Conservation (phyloP, 2,797 vertebrate species). For the Xenopus petersii region DNA sequence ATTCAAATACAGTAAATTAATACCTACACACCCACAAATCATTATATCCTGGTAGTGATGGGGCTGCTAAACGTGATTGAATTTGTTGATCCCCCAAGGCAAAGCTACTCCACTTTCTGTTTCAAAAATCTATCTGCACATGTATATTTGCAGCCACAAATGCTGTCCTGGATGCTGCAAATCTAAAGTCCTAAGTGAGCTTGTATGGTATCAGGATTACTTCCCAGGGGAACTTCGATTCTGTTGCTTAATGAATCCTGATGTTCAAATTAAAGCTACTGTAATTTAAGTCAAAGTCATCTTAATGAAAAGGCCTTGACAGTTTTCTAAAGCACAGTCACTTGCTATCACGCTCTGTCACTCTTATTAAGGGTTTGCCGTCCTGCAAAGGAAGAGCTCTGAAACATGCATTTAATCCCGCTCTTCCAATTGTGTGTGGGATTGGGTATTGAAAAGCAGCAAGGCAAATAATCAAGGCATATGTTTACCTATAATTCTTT, state of each 20-base stretch:
- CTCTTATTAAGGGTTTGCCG: slow-evolving; percentile 64
- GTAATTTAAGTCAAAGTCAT: slow-evolving; percentile 29
- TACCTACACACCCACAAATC: too few relatives aligned
- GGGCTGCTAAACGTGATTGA: too few relatives aligned
- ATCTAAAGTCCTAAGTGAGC: not conserved
- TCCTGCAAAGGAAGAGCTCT: slow-evolving; percentile 65
- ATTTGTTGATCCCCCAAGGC: too few relatives aligned
- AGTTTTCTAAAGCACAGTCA: slow-evolving; percentile 43
- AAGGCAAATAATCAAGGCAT: slow-evolving; percentile 87
- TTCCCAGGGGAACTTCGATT: slow-evolving; percentile 1
- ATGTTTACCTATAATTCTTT: slow-evolving; percentile 87
- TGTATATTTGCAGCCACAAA: too few relatives aligned
- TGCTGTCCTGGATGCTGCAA: not conserved
- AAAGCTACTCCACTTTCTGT: too few relatives aligned
- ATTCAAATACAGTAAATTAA: too few relatives aligned
- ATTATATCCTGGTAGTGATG: too few relatives aligned
- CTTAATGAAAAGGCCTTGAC: slow-evolving; percentile 32
- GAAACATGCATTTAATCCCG: slow-evolving; percentile 76
- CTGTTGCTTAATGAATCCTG: not conserved
- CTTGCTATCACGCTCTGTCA: slow-evolving; percentile 57
- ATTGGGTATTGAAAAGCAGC: slow-evolving; percentile 80
- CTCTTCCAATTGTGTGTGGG: slow-evolving; percentile 74
- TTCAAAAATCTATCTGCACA: too few relatives aligned
- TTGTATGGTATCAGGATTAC: not conserved
- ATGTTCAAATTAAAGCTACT: slow-evolving; percentile 4